Evolutionary conservation across 2,797 vertebrate genomes (phyloP).

Genomic region (Esox masquinongy): DNA sequence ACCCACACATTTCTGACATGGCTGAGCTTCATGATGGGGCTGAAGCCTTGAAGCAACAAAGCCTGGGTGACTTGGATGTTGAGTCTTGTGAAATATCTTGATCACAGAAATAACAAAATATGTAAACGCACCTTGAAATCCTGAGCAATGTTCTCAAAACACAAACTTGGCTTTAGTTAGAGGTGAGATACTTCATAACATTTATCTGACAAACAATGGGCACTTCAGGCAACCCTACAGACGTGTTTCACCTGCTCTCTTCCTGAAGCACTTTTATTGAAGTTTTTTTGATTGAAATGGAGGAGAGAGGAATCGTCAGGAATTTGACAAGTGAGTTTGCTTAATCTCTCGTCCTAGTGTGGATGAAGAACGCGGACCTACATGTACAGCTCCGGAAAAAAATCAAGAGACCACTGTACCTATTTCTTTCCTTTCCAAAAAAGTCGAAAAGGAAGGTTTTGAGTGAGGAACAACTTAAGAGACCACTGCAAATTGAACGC

Average conservation of each 20-base stretch:
- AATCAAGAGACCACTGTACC: too few relatives aligned
- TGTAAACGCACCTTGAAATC: background rate
- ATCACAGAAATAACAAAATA: background rate
- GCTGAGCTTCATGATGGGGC: background rate
- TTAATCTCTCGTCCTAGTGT: conserved; percentile 23
- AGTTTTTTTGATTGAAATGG: background rate
- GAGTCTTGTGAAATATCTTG: conserved; percentile 12
- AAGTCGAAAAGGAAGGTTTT: too few relatives aligned
- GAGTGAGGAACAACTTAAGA: too few relatives aligned
- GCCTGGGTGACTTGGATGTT: background rate
- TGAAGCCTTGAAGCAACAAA: background rate
- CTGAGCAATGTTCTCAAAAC: background rate
- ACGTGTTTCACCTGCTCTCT: background rate
- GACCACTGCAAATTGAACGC: too few relatives aligned
- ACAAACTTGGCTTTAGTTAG: conserved; percentile 6
- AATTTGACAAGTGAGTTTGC: conserved; percentile 26
- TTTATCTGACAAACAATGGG: conserved; percentile 22
- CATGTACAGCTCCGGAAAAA: too few relatives aligned
- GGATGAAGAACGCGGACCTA: conserved; percentile 23
- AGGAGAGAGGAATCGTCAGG: background rate
- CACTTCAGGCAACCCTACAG: conserved; percentile 34
- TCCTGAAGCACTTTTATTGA: background rate
- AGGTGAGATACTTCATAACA: conserved; percentile 30
- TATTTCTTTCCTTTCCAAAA: too few relatives aligned
- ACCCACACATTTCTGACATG: background rate